These are phyloP conservation scores for Acanthopagrus latus DNA, from an alignment of 2,797 vertebrate species.

Conservation along the genomic window DNA sequence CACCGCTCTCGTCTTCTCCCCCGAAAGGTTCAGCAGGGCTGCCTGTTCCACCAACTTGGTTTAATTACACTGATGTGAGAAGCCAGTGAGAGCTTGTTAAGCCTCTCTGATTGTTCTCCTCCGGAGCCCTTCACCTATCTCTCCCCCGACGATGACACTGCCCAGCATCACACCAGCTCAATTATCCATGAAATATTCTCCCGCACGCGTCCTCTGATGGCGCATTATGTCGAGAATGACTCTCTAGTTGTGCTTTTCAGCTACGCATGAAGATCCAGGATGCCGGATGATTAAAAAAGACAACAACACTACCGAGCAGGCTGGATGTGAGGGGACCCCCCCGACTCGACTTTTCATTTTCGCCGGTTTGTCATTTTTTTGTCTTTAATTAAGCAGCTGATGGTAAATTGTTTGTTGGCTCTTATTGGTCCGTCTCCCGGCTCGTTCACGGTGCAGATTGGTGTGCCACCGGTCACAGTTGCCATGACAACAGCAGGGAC, in stretches of 20 bases:
- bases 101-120: conserved; percentile 73
- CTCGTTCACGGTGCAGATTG: conserved; percentile 17
- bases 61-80: conserved; percentile 71
- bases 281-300: background rate
- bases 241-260: conserved; percentile 55
- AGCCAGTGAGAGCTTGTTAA: conserved; percentile 72
- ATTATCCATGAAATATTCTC: conserved; percentile 76
- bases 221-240: conserved; percentile 43
- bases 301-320: background rate
- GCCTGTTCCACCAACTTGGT: conserved; percentile 59
- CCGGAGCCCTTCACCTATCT: conserved; percentile 59
- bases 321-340: background rate
- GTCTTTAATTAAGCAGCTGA: conserved; percentile 52
- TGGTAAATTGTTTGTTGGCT: conserved; percentile 32
- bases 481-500: conserved; percentile 71
- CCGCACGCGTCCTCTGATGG: conserved; percentile 55
- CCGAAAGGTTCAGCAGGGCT: conserved; percentile 36
- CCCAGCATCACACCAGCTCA: conserved; percentile 67
- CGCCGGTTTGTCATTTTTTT: background rate
- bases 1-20: background rate
- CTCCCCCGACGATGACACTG: conserved; percentile 58
- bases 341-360: conserved; percentile 29
- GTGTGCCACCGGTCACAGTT: conserved; percentile 54
- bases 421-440: conserved; percentile 18
- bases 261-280: background rate